Evolutionary conservation across 2,888 invertebrate genomes (phyloP).

Genomic region (Drosophila algonquin): DNA sequence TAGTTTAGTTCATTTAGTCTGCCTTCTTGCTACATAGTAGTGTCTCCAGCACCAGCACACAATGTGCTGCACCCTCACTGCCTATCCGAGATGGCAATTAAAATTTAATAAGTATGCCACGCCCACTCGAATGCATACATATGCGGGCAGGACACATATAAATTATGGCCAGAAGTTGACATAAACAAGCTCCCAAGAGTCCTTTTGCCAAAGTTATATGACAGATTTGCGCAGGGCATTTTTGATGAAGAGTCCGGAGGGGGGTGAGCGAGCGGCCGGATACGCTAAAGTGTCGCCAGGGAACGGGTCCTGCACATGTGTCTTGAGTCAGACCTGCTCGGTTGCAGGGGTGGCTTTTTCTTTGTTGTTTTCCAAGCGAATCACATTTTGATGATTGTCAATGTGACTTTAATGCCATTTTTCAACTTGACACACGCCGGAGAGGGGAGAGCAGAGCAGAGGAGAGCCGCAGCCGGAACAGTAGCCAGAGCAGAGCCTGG

Average conservation of each 20-base stretch:
- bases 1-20: conserved; percentile 75
- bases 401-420: conserved; percentile 82
- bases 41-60: background rate
- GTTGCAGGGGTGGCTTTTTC: conserved; percentile 40
- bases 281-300: conserved; percentile 81
- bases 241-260: conserved; percentile 65
- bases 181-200: conserved; percentile 84
- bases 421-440: conserved; percentile 71
- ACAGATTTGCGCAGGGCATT: conserved; percentile 81
- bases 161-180: conserved; percentile 82
- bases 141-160: conserved; percentile 65
- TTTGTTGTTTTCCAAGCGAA: conserved; percentile 73
- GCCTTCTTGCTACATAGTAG: conserved; percentile 45
- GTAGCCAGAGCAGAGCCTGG: background rate
- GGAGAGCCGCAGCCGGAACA: conserved; percentile 6
- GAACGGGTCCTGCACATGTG: conserved; percentile 72
- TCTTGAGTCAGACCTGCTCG: conserved; percentile 48
- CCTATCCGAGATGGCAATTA: conserved; percentile 62
- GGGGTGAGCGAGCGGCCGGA: conserved; percentile 27
- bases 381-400: conserved; percentile 83
- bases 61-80: conserved; percentile 20
- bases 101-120: conserved; percentile 72
- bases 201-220: conserved; percentile 82
- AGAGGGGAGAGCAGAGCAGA: conserved; percentile 13
- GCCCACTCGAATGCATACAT: conserved; percentile 67